Base-by-base conservation (phyloP, 2,888 invertebrate genomes). In the Acanthosoma haemorrhoidale region DNA sequence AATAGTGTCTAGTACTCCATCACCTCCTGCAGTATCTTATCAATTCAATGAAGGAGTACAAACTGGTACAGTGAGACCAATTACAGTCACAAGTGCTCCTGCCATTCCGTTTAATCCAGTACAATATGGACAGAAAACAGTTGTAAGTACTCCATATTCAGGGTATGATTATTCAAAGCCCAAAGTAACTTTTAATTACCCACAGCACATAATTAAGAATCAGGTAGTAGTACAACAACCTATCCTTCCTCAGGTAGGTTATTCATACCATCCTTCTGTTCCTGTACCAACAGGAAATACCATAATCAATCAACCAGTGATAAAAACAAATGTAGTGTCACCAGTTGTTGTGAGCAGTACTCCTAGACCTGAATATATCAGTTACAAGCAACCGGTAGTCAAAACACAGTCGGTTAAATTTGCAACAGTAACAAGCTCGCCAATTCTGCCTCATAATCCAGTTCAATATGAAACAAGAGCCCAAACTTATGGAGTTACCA, bases 11-110 rank as follows among this genome's bases (percentile, higher is more conserved):
- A 9, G 70, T 68, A 31, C 63, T 43, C 34, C 43, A 16, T 4
- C 41, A 8, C 41, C 41, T 41, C 5, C 4, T 13, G 16, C 41
- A 15, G n/a, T n/a, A n/a, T n/a, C n/a, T n/a, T n/a, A n/a, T n/a
- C n/a, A n/a, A n/a, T n/a, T n/a, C n/a, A n/a, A n/a, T n/a, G n/a
- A n/a, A n/a, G n/a, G n/a, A n/a, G n/a, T n/a, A n/a, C n/a, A n/a
- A n/a, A n/a, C n/a, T n/a, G n/a, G n/a, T 16, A 51, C 58, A 32
- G 43, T 31, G 1, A 61, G 69, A 31, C 51, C 67, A n/a, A 51
- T 71, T 3, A 68, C 72, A 34, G 71, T 73, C 4, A 59, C 73
- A 16, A 72, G 71, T 36, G 57, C 73, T 31, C 73, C 73, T 21
- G 9, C 4, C 11, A 18, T 41, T 18, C 11, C 43, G 25, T 9